Percentiles rank a stretch among this genome's conserved stretches.
Conservation (phyloP, 2,888 invertebrate species). For the Steinernema hermaphroditum region DNA sequence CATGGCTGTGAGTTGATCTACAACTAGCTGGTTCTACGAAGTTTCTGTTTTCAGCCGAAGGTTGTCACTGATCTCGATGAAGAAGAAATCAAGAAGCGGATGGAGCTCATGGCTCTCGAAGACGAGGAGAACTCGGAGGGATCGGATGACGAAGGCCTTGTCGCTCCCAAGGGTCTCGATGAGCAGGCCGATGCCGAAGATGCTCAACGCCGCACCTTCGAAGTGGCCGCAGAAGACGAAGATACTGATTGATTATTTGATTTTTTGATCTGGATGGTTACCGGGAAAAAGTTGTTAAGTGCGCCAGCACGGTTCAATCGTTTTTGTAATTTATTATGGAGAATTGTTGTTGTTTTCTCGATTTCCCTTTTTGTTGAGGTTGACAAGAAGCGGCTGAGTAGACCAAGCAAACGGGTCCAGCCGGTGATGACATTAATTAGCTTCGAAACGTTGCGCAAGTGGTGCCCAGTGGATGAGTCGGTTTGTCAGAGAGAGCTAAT, state of each 20-base stretch:
- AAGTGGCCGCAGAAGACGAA: constrained; percentile 6
- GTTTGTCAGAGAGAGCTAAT: not conserved
- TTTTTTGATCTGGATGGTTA: not conserved
- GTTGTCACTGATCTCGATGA: constrained; percentile 98
- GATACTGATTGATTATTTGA: not conserved
- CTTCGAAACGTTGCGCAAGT: constrained; percentile 1
- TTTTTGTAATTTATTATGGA: constrained; percentile 17
- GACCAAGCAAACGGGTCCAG: no score
- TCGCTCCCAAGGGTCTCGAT: constrained; percentile 64
- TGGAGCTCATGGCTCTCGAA: constrained; percentile 52
- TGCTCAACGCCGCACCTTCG: not conserved
- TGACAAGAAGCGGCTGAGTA: no score
- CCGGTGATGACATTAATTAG: no score
- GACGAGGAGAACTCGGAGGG: constrained; percentile 56
- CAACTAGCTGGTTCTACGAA: not conserved
- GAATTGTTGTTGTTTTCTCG: not conserved
- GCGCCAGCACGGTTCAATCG: not conserved
- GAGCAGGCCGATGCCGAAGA: constrained; percentile 60
- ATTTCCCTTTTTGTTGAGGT: no score
- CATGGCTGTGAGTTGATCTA: constrained; percentile 78
- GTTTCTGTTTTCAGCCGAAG: constrained; percentile 76
- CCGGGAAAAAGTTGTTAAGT: not conserved
- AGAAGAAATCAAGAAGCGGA: constrained; percentile 74
- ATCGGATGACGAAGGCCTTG: constrained; percentile 63
- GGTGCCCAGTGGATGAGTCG: not conserved